These are phyloP conservation scores for Nymphicus hollandicus DNA, from an alignment of 2,113 vertebrate species.

Conservation along the genomic window DNA sequence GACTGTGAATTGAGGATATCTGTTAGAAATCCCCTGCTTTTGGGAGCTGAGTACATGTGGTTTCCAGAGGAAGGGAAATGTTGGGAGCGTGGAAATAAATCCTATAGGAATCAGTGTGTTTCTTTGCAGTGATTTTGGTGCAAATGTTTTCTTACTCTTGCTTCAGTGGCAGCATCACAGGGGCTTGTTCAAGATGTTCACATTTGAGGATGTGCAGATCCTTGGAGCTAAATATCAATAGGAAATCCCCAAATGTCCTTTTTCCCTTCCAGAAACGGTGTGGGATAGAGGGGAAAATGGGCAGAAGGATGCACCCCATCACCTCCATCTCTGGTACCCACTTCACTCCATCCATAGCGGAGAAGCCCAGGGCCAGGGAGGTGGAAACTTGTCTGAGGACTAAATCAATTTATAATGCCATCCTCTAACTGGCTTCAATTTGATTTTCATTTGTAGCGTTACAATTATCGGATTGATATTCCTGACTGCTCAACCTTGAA, in stretches of 20 bases:
- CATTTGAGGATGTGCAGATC: neutral
- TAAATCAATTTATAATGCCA: conserved; percentile 24
- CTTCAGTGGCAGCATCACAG: rapidly evolving
- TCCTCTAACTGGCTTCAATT: conserved; percentile 14
- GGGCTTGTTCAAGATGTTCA: neutral
- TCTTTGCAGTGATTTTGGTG: neutral
- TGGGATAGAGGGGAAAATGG: neutral
- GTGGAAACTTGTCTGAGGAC: neutral
- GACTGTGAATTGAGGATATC: neutral
- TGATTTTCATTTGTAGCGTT: conserved; percentile 42
- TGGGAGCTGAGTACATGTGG: neutral
- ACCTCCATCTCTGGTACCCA: neutral
- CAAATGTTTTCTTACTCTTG: neutral
- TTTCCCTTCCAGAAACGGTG: rapidly evolving
- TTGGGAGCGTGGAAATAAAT: conserved; percentile 7
- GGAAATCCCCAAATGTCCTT: neutral
- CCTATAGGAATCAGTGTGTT: neutral
- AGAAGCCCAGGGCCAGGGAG: neutral
- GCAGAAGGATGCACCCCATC: neutral
- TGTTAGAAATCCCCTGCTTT: neutral
- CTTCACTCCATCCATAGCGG: rapidly evolving
- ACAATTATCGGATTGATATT: conserved; percentile 44
- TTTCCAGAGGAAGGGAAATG: neutral
- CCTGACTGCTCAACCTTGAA: conserved; percentile 36
- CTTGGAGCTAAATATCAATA: neutral